Evolutionary conservation across 2,113 vertebrate species (phyloP).

Genomic region (Sigmodon hispidus): DNA sequence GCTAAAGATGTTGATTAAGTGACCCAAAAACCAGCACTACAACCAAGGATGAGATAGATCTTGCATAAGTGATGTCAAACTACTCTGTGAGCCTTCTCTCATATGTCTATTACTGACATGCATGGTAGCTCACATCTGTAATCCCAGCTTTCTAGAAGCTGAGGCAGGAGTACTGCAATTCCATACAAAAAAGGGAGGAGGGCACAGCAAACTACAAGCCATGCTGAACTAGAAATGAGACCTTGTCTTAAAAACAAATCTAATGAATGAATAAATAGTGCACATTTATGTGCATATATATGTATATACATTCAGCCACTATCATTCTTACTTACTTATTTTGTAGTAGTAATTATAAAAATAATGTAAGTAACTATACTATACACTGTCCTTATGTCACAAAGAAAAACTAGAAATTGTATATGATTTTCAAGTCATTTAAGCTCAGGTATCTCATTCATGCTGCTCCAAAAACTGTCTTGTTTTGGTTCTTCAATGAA

Average conservation of each 20-base stretch:
- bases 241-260: not conserved
- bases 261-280: not conserved
- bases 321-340: not conserved
- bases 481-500: conserved; percentile 44
- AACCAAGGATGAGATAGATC: not conserved
- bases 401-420: conserved; percentile 8
- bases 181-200: not conserved
- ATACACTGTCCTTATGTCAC: not conserved
- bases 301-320: too few relatives aligned
- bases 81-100: not conserved
- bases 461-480: not conserved
- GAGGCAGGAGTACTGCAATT: too few relatives aligned
- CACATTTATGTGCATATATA: not conserved
- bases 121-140: not conserved
- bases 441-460: conserved; percentile 34
- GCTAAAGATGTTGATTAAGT: not conserved
- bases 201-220: not conserved
- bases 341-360: too few relatives aligned
- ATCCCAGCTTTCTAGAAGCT: not conserved
- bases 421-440: conserved; percentile 27
- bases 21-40: not conserved
- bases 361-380: not conserved
- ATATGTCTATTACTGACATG: not conserved
- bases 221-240: not conserved
- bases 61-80: not conserved